phyloP scores from a whole-genome alignment of 2,888 invertebrate genomes.

The Julus scanicus region DNA sequence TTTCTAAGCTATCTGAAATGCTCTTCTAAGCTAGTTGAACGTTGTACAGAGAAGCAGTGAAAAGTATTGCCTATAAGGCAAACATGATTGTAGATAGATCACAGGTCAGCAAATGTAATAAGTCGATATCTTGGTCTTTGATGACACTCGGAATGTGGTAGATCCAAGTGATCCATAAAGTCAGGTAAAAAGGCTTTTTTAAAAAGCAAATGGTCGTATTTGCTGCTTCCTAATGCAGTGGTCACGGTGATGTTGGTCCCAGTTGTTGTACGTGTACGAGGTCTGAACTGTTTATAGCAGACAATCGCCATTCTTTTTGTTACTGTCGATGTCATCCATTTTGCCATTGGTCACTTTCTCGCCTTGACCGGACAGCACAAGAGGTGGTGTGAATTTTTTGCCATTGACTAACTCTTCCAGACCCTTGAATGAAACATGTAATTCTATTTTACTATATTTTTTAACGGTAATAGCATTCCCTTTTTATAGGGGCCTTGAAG shows the following conservation, averaged over 20 bases:
- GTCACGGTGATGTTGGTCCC: not conserved
- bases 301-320: slow-evolving; percentile 48
- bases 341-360: slow-evolving; percentile 39
- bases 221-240: slow-evolving; percentile 10
- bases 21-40: slow-evolving; percentile 3
- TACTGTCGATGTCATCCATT: slow-evolving; percentile 46
- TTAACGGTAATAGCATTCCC: not conserved
- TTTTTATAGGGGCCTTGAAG: not conserved
- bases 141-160: slow-evolving; percentile 29
- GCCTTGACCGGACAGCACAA: slow-evolving; percentile 68
- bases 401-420: slow-evolving; percentile 75
- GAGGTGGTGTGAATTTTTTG: slow-evolving; percentile 76
- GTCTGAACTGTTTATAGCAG: not conserved
- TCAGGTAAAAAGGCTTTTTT: slow-evolving; percentile 33
- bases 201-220: slow-evolving; percentile 42
- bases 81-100: not conserved
- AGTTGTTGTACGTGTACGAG: not conserved
- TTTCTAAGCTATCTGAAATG: not conserved
- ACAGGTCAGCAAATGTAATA: slow-evolving; percentile 43
- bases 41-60: not conserved
- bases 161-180: slow-evolving; percentile 42
- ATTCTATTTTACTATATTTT: not conserved
- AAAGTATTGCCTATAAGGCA: slow-evolving; percentile 5
- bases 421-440: slow-evolving; percentile 66
- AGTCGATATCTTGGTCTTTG: slow-evolving; percentile 15